Base-by-base conservation (phyloP, 2,113 vertebrate genomes). In the Atractosteus spatula region DNA sequence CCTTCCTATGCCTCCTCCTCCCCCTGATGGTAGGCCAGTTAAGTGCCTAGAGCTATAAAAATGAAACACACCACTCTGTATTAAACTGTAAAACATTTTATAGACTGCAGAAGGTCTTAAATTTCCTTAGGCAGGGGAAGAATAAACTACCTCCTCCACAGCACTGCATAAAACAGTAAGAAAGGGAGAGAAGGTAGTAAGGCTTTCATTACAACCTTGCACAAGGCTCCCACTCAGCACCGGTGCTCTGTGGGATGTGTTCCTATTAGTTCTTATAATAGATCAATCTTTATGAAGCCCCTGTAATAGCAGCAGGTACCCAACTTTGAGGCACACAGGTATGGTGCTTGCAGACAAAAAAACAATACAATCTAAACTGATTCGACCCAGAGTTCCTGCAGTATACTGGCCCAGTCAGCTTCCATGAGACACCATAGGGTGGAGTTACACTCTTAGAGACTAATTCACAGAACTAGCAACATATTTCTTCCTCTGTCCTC, bases 11-110 rank as follows among this genome's bases (percentile, higher is more conserved):
- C 14, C 43, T 12, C 45, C 8, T 0, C 8, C 45, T 8, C 12
- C 65, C 43, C 14, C 62, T 10, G 0, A 17, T 12, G 11, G n/a
- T 29, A 29, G 8, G 8, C 12, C 45, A 80, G 78, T 77, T 78
- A 80, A 74, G 47, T 76, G 77, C 80, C 80, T 61, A 70, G 59
- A 75, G 79, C 74, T 64, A 76, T 76, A 77, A 64, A 77, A 69
- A 80, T 79, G 66, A 79, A 73, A 78, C 69, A 75, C 67, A 42
- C n/a, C n/a, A 54, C 54, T 51, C 67, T 57, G 73, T 42, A 76
- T 75, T 61, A 68, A 76, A 78, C 17, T 59, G 70, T 72, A 82
- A 74, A 75, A 63, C 43, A 41, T 63, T 82, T 79, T 78, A 76
- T 74, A 76, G 51, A 78, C 54, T 67, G 63, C 69, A 75, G 70